Conservation (phyloP, 2,888 invertebrate genomes). For the Tenthredo livida region DNA sequence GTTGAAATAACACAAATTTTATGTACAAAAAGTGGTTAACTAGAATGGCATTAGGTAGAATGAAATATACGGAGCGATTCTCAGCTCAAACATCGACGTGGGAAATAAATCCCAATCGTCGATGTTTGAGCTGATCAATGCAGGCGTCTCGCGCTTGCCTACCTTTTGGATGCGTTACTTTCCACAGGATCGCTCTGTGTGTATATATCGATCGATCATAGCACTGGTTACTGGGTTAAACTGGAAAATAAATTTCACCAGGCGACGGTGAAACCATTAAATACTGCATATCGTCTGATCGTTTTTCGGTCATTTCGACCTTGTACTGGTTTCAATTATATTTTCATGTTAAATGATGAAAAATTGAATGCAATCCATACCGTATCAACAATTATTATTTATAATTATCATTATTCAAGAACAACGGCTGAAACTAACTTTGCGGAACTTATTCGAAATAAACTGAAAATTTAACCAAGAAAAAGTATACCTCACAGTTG, state of each 20-base stretch:
- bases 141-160: no score
- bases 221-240: neutral
- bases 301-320: slow-evolving; percentile 30
- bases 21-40: no score
- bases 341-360: neutral
- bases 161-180: no score
- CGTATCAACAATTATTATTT: neutral
- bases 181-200: no score
- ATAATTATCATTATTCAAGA: neutral
- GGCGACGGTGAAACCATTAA: neutral
- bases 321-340: slow-evolving; percentile 22
- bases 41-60: no score
- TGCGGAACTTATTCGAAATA: neutral
- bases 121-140: no score
- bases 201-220: slow-evolving; percentile 22
- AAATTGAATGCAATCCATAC: neutral
- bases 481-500: neutral
- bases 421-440: neutral
- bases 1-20: no score
- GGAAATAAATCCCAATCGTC: no score
- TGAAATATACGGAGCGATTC: no score
- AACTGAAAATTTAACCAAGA: neutral
- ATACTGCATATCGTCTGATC: neutral
- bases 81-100: no score
- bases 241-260: slow-evolving; percentile 20